Base-by-base conservation (phyloP, 2,888 invertebrate genomes). In the Lymantria dispar region DNA sequence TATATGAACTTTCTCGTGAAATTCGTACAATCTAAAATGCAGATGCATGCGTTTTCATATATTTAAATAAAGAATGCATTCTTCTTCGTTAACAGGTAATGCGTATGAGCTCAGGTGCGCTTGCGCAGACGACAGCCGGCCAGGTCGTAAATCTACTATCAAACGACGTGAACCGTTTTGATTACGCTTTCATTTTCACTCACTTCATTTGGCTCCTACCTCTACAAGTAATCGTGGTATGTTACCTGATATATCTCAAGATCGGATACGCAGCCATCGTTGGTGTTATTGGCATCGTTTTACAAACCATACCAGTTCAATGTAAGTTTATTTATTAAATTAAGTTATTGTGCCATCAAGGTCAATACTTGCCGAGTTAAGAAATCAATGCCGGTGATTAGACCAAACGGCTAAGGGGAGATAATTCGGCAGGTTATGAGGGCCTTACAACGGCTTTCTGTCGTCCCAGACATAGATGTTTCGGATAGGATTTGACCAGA, bases 61-160 rank as follows among this genome's bases (percentile, higher is more conserved):
- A 47, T 50, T 41, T 37, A 33, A 42, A 50, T 33, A 22, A 47
- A 41, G 8, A 22, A 47, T 43, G 29, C 37, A 43, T 30, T 31
- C 29, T 54, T 51, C 50, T 8, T 64, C 12, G 54, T 30, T 29
- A 46, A 42, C 42, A 42, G 92, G 92, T 93, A 50, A 87, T 94
- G 80, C 91, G 93, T 58, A 92, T 98, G 71, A 96, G 96, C 63
- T 96, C 96, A 71, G 94, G 94, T 37, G 96, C 98, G 0, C 84
- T 98, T 44, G 95, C 95, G n/a, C 94, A 97, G 79, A 98, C 98
- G 0, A 91, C 98, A 0, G 95, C 96, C 0, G 98, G 98, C 0
- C 97, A 98, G 83, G 94, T 99, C 48, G 96, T 98, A 11, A 98
- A 99, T 87, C 90, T 99, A 7, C 92, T 99, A 48, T 98, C 98